Evolutionary conservation across 2,797 vertebrate species (phyloP).

Genomic region (Schizopygopsis malacanthus): DNA sequence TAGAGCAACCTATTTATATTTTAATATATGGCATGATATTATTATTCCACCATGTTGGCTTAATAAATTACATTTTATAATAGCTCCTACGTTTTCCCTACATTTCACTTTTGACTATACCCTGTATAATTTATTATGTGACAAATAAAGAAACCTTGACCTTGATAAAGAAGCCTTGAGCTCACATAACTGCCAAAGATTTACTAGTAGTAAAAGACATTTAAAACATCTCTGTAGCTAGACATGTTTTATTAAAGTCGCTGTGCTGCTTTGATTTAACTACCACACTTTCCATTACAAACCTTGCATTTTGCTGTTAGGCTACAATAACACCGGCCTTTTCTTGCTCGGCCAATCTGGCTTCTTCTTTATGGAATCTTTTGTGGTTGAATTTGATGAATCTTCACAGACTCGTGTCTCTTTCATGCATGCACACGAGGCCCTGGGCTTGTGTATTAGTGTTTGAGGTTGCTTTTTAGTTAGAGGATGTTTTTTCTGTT

Average conservation of each 20-base stretch:
- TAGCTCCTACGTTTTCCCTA: too few relatives aligned
- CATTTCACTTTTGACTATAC: too few relatives aligned
- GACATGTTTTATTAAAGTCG: background rate
- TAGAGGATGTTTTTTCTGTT: slow-evolving; percentile 45
- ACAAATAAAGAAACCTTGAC: too few relatives aligned
- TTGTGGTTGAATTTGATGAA: slow-evolving; percentile 55
- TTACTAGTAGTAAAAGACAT: background rate
- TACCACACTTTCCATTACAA: background rate
- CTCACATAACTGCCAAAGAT: background rate
- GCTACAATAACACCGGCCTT: slow-evolving; percentile 56
- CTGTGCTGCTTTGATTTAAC: background rate
- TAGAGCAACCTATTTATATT: background rate
- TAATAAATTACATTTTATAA: background rate
- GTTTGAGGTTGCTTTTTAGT: slow-evolving; percentile 2
- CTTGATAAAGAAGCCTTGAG: too few relatives aligned
- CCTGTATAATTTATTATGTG: too few relatives aligned
- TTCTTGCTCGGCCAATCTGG: slow-evolving; percentile 42
- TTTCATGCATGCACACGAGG: slow-evolving; percentile 30
- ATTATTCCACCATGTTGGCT: background rate
- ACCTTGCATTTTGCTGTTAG: background rate
- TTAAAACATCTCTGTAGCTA: background rate
- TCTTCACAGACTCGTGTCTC: slow-evolving; percentile 4
- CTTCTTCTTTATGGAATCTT: slow-evolving; percentile 58
- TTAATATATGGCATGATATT: background rate
- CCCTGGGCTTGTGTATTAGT: slow-evolving; percentile 33